These are phyloP conservation scores for Keiferia lycopersicella DNA, from an alignment of 2,888 invertebrate genomes.

Conservation along the genomic window DNA sequence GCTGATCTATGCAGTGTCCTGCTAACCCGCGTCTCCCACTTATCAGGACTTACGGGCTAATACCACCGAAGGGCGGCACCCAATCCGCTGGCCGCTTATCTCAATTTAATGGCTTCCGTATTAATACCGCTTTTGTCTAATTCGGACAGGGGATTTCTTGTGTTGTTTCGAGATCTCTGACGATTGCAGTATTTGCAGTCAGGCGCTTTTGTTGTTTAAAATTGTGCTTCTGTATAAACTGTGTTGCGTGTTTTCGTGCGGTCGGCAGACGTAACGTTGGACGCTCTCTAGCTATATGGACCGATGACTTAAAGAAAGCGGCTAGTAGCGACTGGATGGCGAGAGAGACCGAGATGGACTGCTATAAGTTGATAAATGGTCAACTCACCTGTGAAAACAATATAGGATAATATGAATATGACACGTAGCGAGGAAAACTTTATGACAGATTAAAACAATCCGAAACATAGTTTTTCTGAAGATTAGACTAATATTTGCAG, in stretches of 20 bases:
- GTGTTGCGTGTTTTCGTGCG: no score
- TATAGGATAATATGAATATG: not conserved
- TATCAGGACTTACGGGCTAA: slow-evolving; percentile 77
- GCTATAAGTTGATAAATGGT: no score
- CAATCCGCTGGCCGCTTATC: slow-evolving; percentile 78
- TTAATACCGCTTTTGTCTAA: slow-evolving; percentile 80
- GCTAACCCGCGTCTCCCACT: slow-evolving; percentile 67
- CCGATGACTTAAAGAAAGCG: no score
- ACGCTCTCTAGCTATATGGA: no score
- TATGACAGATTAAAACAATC: no score
- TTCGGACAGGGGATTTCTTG: slow-evolving; percentile 43
- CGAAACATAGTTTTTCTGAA: no score
- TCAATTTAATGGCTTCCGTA: slow-evolving; percentile 80
- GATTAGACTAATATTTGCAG: no score
- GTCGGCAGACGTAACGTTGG: no score
- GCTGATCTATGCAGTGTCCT: slow-evolving; percentile 59
- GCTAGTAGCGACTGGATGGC: no score
- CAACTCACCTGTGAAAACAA: not conserved
- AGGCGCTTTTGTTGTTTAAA: not conserved
- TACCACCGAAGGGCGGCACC: slow-evolving; percentile 76
- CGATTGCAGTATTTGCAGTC: no score
- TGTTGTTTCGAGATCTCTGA: not conserved
- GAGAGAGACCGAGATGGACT: no score
- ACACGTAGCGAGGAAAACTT: no score
- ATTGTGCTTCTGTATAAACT: not conserved